phyloP scores from a whole-genome alignment of 2,888 invertebrate species.

The Neoitamus cyanurus region DNA sequence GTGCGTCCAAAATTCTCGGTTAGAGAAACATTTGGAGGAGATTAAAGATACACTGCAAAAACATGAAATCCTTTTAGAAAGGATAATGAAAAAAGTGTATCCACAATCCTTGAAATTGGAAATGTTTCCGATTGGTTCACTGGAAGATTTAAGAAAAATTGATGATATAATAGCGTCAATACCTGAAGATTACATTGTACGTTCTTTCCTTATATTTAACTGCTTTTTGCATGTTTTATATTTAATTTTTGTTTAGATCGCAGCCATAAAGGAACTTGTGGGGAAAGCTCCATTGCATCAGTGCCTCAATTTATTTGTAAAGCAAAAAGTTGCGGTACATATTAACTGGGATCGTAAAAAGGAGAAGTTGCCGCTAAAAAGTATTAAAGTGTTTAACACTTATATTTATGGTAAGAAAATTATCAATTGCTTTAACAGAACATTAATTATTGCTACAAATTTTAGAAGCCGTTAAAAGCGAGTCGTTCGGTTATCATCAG shows the following conservation, averaged over 20 bases:
- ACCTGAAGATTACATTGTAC: not conserved
- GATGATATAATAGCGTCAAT: not conserved
- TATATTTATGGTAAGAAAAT: conserved; percentile 8
- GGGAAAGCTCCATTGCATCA: not conserved
- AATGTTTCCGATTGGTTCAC: not conserved
- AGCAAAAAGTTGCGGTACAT: not conserved
- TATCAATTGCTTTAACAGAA: conserved; percentile 14
- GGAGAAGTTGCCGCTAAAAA: not conserved
- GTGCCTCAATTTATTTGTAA: not conserved
- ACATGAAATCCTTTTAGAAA: not conserved
- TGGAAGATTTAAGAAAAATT: not conserved
- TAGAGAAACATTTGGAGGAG: not conserved
- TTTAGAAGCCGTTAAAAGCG: not conserved
- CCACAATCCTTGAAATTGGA: not conserved
- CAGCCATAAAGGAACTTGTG: not conserved
- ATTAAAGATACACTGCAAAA: not conserved
- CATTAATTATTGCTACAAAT: not conserved
- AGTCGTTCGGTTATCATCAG: not conserved
- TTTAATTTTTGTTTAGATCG: too few relatives aligned
- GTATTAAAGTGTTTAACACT: not conserved
- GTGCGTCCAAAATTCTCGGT: not conserved
- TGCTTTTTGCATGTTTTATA: too few relatives aligned
- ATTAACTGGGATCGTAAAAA: not conserved
- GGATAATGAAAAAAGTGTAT: not conserved
- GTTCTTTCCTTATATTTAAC: too few relatives aligned